Evolutionary conservation across 2,888 invertebrate species (phyloP).

Genomic region (Folsomia manolachei): DNA sequence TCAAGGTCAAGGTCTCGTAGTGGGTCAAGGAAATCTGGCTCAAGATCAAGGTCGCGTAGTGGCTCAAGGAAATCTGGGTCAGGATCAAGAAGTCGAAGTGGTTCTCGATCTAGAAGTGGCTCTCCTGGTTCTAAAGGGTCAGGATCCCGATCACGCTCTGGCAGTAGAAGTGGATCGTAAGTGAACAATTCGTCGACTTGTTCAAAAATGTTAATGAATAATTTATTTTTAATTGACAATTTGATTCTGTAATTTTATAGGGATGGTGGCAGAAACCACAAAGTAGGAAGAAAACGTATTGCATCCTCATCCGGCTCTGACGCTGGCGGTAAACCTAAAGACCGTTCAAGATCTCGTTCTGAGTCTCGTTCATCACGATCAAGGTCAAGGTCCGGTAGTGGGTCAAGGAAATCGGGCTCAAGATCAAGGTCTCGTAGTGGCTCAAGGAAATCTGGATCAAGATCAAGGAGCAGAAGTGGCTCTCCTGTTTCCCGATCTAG

Average conservation of each 20-base stretch:
- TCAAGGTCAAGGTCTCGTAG: too few species aligned
- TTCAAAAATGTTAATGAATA: neutral
- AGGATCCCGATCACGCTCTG: slow-evolving; percentile 25
- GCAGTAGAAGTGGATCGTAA: too few species aligned
- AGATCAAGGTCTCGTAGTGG: slow-evolving; percentile 32
- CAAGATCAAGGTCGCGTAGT: slow-evolving; percentile 19
- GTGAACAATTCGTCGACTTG: too few species aligned
- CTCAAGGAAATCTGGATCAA: slow-evolving; percentile 50
- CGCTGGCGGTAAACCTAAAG: slow-evolving; percentile 8
- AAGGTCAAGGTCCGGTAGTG: slow-evolving; percentile 17
- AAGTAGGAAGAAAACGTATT: slow-evolving; percentile 19
- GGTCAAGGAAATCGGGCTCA: slow-evolving; percentile 14
- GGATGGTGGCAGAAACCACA: slow-evolving; percentile 15
- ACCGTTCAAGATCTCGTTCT: slow-evolving; percentile 27
- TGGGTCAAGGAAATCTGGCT: too few species aligned
- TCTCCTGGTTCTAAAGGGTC: too few species aligned
- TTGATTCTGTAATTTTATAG: neutral
- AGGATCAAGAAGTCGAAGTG: slow-evolving; percentile 47
- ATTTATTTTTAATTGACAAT: neutral
- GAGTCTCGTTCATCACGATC: slow-evolving; percentile 15
- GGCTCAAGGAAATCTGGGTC: slow-evolving; percentile 48
- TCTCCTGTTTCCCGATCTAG: slow-evolving; percentile 53
- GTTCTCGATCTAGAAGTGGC: slow-evolving; percentile 53
- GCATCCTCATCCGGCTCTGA: slow-evolving; percentile 28
- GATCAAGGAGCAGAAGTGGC: slow-evolving; percentile 50